Conservation (phyloP, 2,888 invertebrate genomes). For the Plemyria rubiginata region DNA sequence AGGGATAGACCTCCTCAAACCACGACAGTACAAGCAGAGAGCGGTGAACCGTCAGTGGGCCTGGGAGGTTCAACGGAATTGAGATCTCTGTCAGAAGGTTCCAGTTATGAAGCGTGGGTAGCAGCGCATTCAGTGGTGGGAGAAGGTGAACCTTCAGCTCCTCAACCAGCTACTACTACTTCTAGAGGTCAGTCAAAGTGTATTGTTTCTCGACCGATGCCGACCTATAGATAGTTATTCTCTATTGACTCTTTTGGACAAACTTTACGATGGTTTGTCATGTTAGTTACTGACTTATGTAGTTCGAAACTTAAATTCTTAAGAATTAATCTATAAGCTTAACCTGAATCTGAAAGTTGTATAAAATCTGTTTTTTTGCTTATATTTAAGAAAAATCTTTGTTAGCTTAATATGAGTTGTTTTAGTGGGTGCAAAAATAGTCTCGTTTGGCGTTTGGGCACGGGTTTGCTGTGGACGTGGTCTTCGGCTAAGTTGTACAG, state of each 20-base stretch:
- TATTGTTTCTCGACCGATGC: no score
- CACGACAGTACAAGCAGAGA: constrained; percentile 74
- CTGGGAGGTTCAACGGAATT: constrained; percentile 86
- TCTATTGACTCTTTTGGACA: no score
- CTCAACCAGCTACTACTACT: constrained; percentile 90
- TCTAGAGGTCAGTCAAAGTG: constrained; percentile 84
- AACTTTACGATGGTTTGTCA: no score
- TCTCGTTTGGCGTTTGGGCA: constrained; percentile 91
- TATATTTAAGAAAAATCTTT: not conserved
- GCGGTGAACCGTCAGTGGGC: constrained; percentile 68
- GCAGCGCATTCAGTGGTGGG: constrained; percentile 93
- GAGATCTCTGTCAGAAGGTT: constrained; percentile 88
- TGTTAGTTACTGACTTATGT: no score
- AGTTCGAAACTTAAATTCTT: no score
- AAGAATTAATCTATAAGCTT: no score
- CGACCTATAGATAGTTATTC: not conserved
- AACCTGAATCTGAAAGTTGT: no score
- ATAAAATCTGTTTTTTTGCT: no score
- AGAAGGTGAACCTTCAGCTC: constrained; percentile 91
- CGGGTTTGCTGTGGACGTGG: constrained; percentile 89
- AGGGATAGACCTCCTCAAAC: constrained; percentile 80
- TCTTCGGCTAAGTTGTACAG: constrained; percentile 88
- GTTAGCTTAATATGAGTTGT: not conserved
- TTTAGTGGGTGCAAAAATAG: constrained; percentile 88
- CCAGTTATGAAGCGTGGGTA: constrained; percentile 94